A percentile compares a stretch with the other conserved stretches of the same genome.
Evolutionary conservation across 2,797 vertebrate genomes (phyloP).

Genomic region (Paedocypris micromegethes): DNA sequence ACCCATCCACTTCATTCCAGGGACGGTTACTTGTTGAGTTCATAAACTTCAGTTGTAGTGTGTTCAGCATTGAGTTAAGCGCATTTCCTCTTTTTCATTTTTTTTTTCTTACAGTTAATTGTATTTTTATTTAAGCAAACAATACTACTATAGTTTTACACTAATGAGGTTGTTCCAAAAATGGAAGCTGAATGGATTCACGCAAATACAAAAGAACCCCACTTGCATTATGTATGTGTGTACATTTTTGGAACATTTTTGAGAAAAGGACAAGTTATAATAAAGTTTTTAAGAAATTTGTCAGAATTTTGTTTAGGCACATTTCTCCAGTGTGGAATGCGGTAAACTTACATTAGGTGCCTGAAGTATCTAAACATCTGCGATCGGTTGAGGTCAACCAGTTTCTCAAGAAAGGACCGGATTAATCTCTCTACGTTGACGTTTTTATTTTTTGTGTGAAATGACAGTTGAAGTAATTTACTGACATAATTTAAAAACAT

Average conservation of each 20-base stretch:
- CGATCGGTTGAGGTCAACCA: background rate
- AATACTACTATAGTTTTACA: no score
- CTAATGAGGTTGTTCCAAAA: no score
- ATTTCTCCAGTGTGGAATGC: background rate
- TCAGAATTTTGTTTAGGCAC: background rate
- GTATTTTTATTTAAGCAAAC: no score
- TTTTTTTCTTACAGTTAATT: no score
- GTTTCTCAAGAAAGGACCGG: background rate
- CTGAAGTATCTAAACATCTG: conserved; percentile 8
- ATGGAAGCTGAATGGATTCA: no score
- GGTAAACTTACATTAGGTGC: background rate
- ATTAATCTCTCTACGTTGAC: background rate
- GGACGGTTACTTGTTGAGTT: conserved; percentile 20
- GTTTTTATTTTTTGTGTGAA: no score
- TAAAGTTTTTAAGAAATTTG: background rate
- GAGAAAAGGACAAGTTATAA: conserved; percentile 4
- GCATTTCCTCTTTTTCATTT: no score
- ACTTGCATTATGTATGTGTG: background rate
- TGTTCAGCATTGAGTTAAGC: background rate
- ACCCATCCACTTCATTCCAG: conserved; percentile 38
- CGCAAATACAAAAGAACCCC: background rate
- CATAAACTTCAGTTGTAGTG: conserved; percentile 14
- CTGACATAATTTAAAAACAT: no score
- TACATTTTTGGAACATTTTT: background rate
- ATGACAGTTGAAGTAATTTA: no score